Percentiles rank a stretch among this genome's conserved stretches.
These are phyloP conservation scores for Lagopus muta DNA, from an alignment of 2,113 vertebrate species.

Conservation along the genomic window DNA sequence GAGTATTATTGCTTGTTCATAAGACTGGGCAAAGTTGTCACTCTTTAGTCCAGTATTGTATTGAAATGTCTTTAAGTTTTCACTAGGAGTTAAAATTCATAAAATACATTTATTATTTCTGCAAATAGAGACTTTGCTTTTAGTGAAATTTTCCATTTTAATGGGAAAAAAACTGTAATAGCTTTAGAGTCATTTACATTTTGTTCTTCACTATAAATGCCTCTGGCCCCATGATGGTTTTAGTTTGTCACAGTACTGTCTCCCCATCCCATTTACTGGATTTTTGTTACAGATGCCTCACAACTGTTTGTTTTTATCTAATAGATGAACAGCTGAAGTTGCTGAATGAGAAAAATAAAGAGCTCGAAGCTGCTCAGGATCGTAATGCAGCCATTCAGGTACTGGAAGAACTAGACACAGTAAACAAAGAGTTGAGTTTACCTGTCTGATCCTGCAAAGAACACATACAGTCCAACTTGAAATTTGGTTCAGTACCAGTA, in stretches of 20 bases:
- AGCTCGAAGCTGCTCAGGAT: conserved; percentile 83
- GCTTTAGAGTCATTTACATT: neutral
- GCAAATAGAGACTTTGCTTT: neutral
- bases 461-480: no score
- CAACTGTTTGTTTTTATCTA: neutral
- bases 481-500: neutral
- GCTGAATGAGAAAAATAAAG: conserved; percentile 84
- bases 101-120: neutral
- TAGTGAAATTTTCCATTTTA: neutral
- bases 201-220: neutral
- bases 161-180: neutral
- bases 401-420: neutral
- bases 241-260: neutral
- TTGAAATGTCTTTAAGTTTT: neutral
- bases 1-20: conserved; percentile 38
- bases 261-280: neutral
- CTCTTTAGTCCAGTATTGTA: neutral
- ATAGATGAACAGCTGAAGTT: conserved; percentile 85
- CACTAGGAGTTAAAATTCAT: neutral
- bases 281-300: neutral
- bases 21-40: no score
- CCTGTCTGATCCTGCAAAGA: neutral
- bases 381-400: conserved; percentile 84
- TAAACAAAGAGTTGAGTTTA: neutral
- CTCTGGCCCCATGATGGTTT: neutral